These are phyloP conservation scores for Rhynchophorus ferrugineus DNA, from an alignment of 1,140 invertebrate species.

Conservation along the genomic window DNA sequence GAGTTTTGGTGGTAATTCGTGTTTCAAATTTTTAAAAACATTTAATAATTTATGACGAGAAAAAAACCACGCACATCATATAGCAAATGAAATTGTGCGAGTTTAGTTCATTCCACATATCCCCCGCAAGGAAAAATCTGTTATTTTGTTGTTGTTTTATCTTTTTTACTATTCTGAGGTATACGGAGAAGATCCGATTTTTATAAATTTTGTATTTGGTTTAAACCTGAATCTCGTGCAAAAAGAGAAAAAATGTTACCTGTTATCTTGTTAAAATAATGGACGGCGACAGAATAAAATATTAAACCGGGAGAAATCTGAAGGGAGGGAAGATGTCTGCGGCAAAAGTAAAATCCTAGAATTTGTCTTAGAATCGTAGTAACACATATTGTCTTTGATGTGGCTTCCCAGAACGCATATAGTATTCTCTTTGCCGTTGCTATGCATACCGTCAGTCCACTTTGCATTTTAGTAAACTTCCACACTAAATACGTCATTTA, in stretches of 20 bases:
- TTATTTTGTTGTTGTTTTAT: no score
- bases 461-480: slow-evolving; percentile 20
- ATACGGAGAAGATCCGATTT: no score
- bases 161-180: no score
- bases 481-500: slow-evolving; percentile 20
- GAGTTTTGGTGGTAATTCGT: no score
- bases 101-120: no score
- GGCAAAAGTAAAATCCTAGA: slow-evolving; percentile 21
- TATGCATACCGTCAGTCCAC: slow-evolving; percentile 19
- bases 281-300: slow-evolving; percentile 17
- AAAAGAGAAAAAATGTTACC: slow-evolving; percentile 3
- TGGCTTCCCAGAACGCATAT: slow-evolving; percentile 22
- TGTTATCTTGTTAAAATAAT: slow-evolving; percentile 13
- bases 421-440: slow-evolving; percentile 21
- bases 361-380: slow-evolving; percentile 19
- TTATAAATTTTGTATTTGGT: no score
- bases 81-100: no score
- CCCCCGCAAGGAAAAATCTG: no score
- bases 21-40: no score
- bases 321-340: background rate
- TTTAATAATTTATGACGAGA: no score
- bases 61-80: no score
- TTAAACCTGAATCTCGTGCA: background rate
- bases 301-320: slow-evolving; percentile 11
- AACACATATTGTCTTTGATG: slow-evolving; percentile 25